Evolutionary conservation across 2,113 vertebrate species (phyloP).

Genomic region (Ailurus styani): DNA sequence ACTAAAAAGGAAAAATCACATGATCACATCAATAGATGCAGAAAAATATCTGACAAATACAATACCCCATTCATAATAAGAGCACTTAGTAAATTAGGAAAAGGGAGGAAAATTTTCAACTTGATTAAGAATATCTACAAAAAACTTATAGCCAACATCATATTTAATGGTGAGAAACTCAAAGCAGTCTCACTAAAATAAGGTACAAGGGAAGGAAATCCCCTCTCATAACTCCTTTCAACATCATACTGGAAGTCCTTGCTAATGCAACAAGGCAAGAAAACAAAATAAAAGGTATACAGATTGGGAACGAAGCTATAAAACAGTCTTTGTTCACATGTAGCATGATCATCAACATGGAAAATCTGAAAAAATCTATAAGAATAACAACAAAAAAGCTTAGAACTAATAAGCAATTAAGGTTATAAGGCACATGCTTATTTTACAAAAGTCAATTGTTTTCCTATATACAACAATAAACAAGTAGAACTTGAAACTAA

Average conservation of each 20-base stretch:
- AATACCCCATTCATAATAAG: neutral
- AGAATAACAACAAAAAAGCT: neutral
- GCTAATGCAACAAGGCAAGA: neutral
- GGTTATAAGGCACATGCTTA: neutral
- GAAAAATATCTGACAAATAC: neutral
- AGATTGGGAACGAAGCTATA: neutral
- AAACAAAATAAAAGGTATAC: neutral
- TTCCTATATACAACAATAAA: neutral
- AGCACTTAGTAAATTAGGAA: neutral
- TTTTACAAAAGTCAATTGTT: neutral
- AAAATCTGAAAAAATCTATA: neutral
- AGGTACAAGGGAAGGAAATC: neutral
- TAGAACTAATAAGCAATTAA: neutral
- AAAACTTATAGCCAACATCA: neutral
- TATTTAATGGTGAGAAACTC: neutral
- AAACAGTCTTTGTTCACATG: neutral
- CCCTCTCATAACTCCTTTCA: neutral
- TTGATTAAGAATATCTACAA: neutral
- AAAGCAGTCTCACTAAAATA: neutral
- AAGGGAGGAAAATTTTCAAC: neutral
- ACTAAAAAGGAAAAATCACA: neutral
- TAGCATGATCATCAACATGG: neutral
- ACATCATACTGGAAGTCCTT: neutral
- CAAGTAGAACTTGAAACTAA: neutral
- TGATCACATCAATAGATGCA: neutral